A percentile compares a stretch with the other conserved stretches of the same genome.
These are phyloP conservation scores for Columba livia DNA, from an alignment of 2,113 vertebrate genomes.

Conservation along the genomic window DNA sequence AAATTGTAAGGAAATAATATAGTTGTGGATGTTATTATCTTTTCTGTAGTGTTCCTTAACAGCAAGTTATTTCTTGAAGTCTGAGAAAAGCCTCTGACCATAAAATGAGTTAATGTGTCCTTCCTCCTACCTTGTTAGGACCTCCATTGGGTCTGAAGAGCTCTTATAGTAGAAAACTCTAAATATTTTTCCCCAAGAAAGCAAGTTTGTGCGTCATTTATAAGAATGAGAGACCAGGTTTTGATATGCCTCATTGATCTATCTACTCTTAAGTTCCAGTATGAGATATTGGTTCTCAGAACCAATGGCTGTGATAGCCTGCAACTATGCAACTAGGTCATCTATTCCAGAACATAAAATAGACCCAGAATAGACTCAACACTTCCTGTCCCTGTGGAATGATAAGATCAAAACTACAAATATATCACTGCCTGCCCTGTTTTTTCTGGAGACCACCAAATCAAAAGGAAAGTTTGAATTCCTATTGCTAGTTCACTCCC, in stretches of 20 bases:
- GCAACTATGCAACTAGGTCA: not conserved
- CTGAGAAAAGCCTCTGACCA: not conserved
- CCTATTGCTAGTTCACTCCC: not conserved
- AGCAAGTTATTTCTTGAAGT: not conserved
- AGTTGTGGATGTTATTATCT: not conserved
- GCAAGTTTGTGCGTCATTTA: not conserved
- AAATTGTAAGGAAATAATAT: not conserved
- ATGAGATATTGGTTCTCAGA: not conserved
- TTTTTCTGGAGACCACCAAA: not conserved
- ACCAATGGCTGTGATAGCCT: not conserved
- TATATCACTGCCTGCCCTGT: not conserved
- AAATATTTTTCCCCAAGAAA: not conserved
- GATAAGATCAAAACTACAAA: not conserved
- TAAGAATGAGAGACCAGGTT: not conserved
- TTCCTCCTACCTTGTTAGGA: rapidly evolving
- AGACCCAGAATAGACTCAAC: not conserved
- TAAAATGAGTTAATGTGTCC: not conserved
- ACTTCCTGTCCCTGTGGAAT: not conserved
- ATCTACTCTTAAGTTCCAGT: not conserved
- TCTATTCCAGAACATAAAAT: not conserved
- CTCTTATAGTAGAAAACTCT: not conserved
- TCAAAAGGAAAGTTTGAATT: not conserved
- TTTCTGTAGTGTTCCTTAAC: not conserved
- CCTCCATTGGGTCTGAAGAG: not conserved
- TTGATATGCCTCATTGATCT: not conserved